Evolutionary conservation across 2,888 invertebrate species (phyloP).

Genomic region (Hydriomena furcata): DNA sequence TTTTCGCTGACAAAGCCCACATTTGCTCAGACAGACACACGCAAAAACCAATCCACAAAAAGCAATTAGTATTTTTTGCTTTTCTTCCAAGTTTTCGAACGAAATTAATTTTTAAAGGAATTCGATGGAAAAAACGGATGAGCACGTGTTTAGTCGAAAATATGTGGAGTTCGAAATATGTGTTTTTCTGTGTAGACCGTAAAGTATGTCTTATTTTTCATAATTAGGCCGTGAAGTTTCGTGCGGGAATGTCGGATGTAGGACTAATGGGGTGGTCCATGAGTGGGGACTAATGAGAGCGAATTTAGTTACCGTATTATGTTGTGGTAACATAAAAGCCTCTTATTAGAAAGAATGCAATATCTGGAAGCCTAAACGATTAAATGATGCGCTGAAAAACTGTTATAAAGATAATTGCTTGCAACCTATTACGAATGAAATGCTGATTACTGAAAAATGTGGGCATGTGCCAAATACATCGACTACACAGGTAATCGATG

Average conservation of each 20-base stretch:
- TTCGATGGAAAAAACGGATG: slow-evolving; percentile 54
- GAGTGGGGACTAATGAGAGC: slow-evolving; percentile 40
- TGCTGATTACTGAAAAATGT: too few species aligned
- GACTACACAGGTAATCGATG: too few species aligned
- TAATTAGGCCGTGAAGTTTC: slow-evolving; percentile 78
- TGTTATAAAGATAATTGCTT: too few species aligned
- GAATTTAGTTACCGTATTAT: slow-evolving; percentile 8
- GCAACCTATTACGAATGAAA: too few species aligned
- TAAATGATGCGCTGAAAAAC: too few species aligned
- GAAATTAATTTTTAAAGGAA: slow-evolving; percentile 79
- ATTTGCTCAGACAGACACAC: slow-evolving; percentile 71
- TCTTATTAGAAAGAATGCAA: neutral
- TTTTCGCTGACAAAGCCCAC: slow-evolving; percentile 81
- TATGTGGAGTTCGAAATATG: slow-evolving; percentile 71
- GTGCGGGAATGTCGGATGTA: slow-evolving; percentile 44
- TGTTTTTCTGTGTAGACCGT: slow-evolving; percentile 68
- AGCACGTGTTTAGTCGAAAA: slow-evolving; percentile 76
- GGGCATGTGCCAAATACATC: too few species aligned
- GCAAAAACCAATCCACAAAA: slow-evolving; percentile 78
- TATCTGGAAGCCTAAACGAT: neutral
- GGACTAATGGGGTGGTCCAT: slow-evolving; percentile 65
- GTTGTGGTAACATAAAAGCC: slow-evolving; percentile 7
- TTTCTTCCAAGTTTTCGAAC: slow-evolving; percentile 48
- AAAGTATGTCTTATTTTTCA: slow-evolving; percentile 80
- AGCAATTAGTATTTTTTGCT: slow-evolving; percentile 80